phyloP scores from a whole-genome alignment of 1,140 invertebrate genomes.

The Temnothorax curvispinosus region DNA sequence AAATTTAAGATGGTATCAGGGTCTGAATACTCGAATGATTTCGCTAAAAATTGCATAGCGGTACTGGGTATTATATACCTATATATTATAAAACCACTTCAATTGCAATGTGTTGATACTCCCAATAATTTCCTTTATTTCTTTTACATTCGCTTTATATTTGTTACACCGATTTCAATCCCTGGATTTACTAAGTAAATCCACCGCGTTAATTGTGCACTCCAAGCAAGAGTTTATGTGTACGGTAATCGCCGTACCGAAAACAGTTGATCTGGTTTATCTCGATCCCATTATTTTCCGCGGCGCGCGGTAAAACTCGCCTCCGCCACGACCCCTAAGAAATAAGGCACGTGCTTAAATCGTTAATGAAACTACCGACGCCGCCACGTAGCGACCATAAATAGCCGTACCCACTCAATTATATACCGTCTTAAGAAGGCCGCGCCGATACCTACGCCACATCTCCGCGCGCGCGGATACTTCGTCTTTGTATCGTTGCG shows the following conservation, averaged over 20 bases:
- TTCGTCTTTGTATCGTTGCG: constrained; percentile 44
- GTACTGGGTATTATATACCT: background rate
- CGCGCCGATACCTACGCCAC: constrained; percentile 7
- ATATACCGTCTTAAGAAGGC: constrained; percentile 44
- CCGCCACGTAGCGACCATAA: constrained; percentile 52
- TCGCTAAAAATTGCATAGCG: background rate
- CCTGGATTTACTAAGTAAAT: background rate
- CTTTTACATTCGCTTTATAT: background rate
- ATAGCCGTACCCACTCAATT: constrained; percentile 53
- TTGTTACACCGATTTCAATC: background rate
- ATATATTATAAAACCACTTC: background rate
- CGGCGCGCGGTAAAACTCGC: constrained; percentile 1
- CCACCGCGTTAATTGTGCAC: background rate
- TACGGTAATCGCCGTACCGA: constrained; percentile 6
- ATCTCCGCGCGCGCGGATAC: background rate
- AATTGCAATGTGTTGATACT: background rate
- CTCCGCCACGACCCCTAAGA: background rate
- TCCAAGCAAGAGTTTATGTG: background rate
- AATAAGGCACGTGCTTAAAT: constrained; percentile 52
- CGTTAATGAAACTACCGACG: constrained; percentile 59
- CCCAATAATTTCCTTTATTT: background rate
- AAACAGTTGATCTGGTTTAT: constrained; percentile 34
- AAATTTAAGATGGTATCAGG: constrained; percentile 18
- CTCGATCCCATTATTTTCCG: constrained; percentile 40
- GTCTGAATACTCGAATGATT: background rate